Percentiles rank a stretch among this genome's conserved stretches.
These are phyloP conservation scores for Trichechus manatus DNA, from an alignment of 2,113 vertebrate species.

Conservation along the genomic window DNA sequence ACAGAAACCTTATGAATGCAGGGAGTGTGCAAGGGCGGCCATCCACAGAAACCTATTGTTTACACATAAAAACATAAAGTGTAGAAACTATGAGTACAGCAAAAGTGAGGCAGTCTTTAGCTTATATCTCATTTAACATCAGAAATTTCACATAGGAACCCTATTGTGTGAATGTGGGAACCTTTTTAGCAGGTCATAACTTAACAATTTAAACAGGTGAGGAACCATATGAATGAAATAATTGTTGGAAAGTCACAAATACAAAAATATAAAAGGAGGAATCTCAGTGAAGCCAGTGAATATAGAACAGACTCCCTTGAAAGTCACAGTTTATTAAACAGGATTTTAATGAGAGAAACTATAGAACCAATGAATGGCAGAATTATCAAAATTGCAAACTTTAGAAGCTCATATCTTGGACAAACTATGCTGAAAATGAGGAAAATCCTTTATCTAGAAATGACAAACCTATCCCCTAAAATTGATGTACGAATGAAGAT, in stretches of 20 bases:
- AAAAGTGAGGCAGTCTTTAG: background rate
- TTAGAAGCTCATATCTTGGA: background rate
- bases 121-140: background rate
- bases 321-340: background rate
- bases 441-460: background rate
- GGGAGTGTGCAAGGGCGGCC: background rate
- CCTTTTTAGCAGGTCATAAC: background rate
- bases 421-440: background rate
- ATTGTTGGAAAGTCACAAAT: background rate
- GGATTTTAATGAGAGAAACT: conserved; percentile 22
- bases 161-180: background rate
- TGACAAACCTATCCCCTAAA: background rate
- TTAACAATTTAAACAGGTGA: background rate
- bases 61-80: background rate
- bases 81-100: background rate
- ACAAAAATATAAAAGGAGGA: background rate
- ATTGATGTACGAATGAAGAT: background rate
- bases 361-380: background rate
- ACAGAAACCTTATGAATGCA: background rate
- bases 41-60: background rate
- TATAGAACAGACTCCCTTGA: background rate
- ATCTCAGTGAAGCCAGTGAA: background rate
- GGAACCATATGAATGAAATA: background rate
- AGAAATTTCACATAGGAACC: background rate
- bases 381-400: background rate